Conservation (phyloP, 2,113 vertebrate species). For the Solea solea region DNA sequence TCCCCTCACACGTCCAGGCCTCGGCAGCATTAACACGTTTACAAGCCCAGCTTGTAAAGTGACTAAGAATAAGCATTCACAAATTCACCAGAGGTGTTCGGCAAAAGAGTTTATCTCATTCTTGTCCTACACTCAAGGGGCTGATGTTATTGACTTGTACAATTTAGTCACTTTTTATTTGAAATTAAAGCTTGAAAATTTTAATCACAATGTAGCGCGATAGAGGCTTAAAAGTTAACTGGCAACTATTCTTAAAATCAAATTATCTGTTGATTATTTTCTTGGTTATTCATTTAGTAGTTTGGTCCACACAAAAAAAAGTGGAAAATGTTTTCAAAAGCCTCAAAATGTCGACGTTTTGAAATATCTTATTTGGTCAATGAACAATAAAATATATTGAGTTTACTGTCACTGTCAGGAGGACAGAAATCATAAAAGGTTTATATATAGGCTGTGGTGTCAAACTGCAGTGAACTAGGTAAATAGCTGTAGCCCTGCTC, state of each 20-base stretch:
- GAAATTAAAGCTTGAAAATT: too few species aligned
- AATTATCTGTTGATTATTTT: too few species aligned
- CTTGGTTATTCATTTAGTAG: too few species aligned
- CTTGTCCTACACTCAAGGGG: slow-evolving; percentile 9
- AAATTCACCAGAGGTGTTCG: slow-evolving; percentile 45
- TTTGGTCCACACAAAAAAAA: background rate
- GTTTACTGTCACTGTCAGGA: background rate
- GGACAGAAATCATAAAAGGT: background rate
- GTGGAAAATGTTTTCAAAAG: too few species aligned
- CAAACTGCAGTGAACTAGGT: too few species aligned
- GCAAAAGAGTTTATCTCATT: slow-evolving; percentile 25
- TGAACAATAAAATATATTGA: background rate
- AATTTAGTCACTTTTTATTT: background rate
- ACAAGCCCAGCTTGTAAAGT: slow-evolving; percentile 51
- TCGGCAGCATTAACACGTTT: slow-evolving; percentile 69
- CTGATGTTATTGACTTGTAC: background rate
- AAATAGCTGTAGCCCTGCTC: too few species aligned
- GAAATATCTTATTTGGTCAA: too few species aligned
- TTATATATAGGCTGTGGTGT: too few species aligned
- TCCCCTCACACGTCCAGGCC: slow-evolving; percentile 47
- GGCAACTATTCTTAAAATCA: too few species aligned
- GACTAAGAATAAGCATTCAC: slow-evolving; percentile 53
- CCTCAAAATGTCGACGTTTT: too few species aligned
- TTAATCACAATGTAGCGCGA: too few species aligned
- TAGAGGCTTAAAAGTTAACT: background rate